phyloP scores from a whole-genome alignment of 2,113 vertebrate species.

The Oncorhynchus clarkii region DNA sequence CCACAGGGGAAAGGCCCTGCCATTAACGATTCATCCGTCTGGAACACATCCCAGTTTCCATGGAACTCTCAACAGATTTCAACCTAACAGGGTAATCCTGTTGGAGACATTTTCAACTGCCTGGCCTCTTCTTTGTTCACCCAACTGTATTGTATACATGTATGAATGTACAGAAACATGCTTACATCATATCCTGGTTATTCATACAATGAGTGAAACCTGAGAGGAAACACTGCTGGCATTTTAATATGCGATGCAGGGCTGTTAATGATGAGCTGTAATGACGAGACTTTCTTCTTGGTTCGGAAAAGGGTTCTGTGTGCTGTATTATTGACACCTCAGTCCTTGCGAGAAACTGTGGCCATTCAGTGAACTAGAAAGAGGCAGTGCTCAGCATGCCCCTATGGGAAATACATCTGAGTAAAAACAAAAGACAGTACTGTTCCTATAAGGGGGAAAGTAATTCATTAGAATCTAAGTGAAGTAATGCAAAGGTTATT shows the following conservation, averaged over 20 bases:
- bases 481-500: not conserved
- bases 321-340: not conserved
- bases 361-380: not conserved
- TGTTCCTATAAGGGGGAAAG: too few relatives aligned
- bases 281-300: not conserved
- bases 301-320: not conserved
- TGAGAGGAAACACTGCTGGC: not conserved
- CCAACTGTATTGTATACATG: too few relatives aligned
- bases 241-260: not conserved
- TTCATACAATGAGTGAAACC: not conserved
- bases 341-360: not conserved
- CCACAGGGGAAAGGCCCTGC: not conserved
- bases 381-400: not conserved
- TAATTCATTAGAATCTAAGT: not conserved
- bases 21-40: slow-evolving; percentile 12
- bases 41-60: slow-evolving; percentile 11
- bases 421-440: not conserved
- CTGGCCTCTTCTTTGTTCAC: not conserved
- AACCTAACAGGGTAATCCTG: too few relatives aligned
- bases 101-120: too few relatives aligned
- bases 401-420: not conserved
- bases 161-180: too few relatives aligned
- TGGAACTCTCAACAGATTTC: slow-evolving; percentile 2
- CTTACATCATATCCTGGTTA: not conserved
- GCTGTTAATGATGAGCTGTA: not conserved